Base-by-base conservation (phyloP, 2,797 vertebrate species). In the Dallia pectoralis region DNA sequence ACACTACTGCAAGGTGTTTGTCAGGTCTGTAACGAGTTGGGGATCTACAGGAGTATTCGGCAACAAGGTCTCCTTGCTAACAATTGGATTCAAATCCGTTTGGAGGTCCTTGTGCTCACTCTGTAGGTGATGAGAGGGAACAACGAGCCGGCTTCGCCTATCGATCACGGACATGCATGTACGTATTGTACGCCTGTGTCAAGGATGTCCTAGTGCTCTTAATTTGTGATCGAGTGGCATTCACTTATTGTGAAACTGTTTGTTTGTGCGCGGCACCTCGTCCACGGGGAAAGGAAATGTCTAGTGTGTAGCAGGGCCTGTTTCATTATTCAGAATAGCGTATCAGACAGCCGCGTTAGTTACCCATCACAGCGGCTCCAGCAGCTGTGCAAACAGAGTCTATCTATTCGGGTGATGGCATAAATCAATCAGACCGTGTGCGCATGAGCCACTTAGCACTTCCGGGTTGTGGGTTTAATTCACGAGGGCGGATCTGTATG, bases 71-170 rank as follows among this genome's bases (percentile, higher is more conserved):
- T 44, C 22, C 53, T 56, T 56, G n/a, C 9, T 56, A 56, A 56
- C 53, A 56, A 56, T 7, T 22, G 6, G n/a, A 56, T 22, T n/a
- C 19, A 9, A 56, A 56, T 9, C 53, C 19, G 22, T 56, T 70
- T 25, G 29, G n/a, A 47, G 51, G 8, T 47, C 49, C 29, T 1
- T 19, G 56, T 63, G 61, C 30, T 16, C 51, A 67, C n/a, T 68
- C 67, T 48, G 69, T 64, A 9, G 69, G 33, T 48, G 61, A 67
- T 71, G 65, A 76, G 67, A 48, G 53, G 12, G 71, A 75, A 76
- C 69, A 61, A 63, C 48, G 19, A 44, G 56, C 49, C 15, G 40
- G 47, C 69, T 27, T 25, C 19, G n/a, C 29, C 63, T 51, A 44
- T 76, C 33, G 69, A 76, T 67, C 69, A 33, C 6, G 19, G 15